phyloP scores from a whole-genome alignment of 1,140 invertebrate species.

The Drosophila busckii region DNA sequence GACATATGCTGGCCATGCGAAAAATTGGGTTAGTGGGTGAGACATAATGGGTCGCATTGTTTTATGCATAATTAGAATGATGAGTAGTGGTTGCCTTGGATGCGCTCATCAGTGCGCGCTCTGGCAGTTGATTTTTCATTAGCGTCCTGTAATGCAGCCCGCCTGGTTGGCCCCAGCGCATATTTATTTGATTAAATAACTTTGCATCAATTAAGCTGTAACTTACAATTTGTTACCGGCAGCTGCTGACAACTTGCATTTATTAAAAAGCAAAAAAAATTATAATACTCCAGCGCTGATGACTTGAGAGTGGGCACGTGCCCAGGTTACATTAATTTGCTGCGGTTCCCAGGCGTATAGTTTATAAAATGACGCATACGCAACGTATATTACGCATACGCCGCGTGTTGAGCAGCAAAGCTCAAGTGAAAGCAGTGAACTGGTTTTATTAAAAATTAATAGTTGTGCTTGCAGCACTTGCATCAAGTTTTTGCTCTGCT shows the following conservation, averaged over 20 bases:
- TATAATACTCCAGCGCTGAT: no score
- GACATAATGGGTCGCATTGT: slow-evolving; percentile 65
- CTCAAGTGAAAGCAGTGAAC: not conserved
- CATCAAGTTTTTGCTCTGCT: slow-evolving; percentile 31
- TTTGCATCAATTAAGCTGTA: slow-evolving; percentile 40
- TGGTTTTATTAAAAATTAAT: slow-evolving; percentile 2
- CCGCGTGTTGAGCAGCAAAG: slow-evolving; percentile 3
- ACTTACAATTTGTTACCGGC: no score
- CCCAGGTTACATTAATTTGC: slow-evolving; percentile 47
- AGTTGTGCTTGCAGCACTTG: no score
- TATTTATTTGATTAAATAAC: slow-evolving; percentile 56
- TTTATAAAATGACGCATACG: slow-evolving; percentile 27
- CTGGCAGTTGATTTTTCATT: slow-evolving; percentile 60
- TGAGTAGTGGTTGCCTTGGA: slow-evolving; percentile 42
- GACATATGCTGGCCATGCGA: slow-evolving; percentile 31
- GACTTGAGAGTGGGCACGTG: not conserved
- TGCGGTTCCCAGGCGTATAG: slow-evolving; percentile 22
- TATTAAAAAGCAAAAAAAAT: slow-evolving; percentile 46
- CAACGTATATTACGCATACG: slow-evolving; percentile 30
- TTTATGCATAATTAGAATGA: slow-evolving; percentile 59
- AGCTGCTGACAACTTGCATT: not conserved
- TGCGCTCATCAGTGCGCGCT: not conserved
- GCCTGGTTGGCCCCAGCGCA: slow-evolving; percentile 20
- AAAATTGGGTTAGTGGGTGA: slow-evolving; percentile 72
- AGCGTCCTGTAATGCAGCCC: slow-evolving; percentile 27